phyloP scores from a whole-genome alignment of 2,797 vertebrate genomes.

The Hozukius guyotensis region DNA sequence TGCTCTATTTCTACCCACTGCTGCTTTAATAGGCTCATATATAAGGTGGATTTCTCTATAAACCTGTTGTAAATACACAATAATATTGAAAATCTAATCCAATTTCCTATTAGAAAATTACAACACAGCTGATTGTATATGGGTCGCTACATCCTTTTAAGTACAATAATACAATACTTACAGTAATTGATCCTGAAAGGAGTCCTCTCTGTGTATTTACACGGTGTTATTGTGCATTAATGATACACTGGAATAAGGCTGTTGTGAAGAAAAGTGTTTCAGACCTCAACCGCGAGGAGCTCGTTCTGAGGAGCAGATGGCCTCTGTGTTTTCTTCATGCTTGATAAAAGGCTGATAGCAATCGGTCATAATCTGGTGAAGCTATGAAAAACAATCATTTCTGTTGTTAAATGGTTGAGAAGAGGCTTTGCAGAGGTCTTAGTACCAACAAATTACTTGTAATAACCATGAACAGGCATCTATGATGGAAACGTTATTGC shows the following conservation, averaged over 20 bases:
- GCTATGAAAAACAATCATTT: constrained; percentile 10
- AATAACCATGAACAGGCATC: constrained; percentile 38
- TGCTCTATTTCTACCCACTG: too few relatives aligned
- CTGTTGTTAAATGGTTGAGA: not conserved
- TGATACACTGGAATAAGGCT: constrained; percentile 46
- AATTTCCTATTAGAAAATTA: not conserved
- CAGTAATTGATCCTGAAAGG: not conserved
- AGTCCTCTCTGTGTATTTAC: not conserved
- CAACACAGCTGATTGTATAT: not conserved
- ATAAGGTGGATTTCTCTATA: not conserved
- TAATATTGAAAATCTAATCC: not conserved
- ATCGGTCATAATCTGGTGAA: constrained; percentile 7
- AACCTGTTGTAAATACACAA: not conserved
- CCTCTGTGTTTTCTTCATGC: constrained; percentile 16
- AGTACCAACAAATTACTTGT: constrained; percentile 21
- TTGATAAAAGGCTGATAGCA: constrained; percentile 11
- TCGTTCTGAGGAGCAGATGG: not conserved
- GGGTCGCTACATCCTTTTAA: not conserved
- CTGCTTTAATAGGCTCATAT: not conserved
- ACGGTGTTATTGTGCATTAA: constrained; percentile 5
- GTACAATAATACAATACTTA: not conserved
- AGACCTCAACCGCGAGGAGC: constrained; percentile 8
- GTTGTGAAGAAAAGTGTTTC: constrained; percentile 25
- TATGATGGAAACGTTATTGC: constrained; percentile 48
- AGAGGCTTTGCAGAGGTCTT: not conserved